These are phyloP conservation scores for Phylloscopus collybita DNA, from an alignment of 2,797 vertebrate species.

Conservation along the genomic window DNA sequence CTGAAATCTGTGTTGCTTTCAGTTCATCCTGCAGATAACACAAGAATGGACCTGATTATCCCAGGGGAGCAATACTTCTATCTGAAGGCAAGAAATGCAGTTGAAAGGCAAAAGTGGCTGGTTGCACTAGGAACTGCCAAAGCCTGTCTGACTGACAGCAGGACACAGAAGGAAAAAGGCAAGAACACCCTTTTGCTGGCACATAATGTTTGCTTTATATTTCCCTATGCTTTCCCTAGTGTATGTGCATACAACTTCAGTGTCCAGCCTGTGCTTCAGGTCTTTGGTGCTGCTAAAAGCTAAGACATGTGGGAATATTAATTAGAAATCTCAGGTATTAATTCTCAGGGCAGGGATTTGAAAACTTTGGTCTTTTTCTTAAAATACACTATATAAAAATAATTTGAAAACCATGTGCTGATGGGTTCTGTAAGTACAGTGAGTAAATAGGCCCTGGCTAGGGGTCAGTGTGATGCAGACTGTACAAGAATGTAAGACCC, in stretches of 20 bases:
- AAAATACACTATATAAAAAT: background rate
- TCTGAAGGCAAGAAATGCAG: conserved; percentile 93
- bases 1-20: conserved; percentile 30
- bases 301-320: background rate
- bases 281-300: background rate
- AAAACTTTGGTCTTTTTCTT: background rate
- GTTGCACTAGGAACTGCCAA: conserved; percentile 96
- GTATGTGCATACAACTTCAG: background rate
- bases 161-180: conserved; percentile 96
- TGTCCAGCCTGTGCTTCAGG: background rate
- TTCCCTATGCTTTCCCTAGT: background rate
- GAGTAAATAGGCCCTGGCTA: background rate
- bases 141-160: conserved; percentile 96
- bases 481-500: background rate
- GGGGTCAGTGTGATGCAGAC: background rate
- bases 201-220: background rate
- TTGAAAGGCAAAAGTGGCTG: conserved; percentile 97
- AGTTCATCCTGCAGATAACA: conserved; percentile 95
- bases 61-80: conserved; percentile 99
- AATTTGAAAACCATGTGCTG: background rate
- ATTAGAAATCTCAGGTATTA: background rate
- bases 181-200: conserved; percentile 34
- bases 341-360: background rate
- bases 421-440: background rate
- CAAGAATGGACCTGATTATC: conserved; percentile 94